Percentiles rank a stretch among this genome's conserved stretches.
Conservation (phyloP, 2,113 vertebrate species). For the Notechis scutatus region DNA sequence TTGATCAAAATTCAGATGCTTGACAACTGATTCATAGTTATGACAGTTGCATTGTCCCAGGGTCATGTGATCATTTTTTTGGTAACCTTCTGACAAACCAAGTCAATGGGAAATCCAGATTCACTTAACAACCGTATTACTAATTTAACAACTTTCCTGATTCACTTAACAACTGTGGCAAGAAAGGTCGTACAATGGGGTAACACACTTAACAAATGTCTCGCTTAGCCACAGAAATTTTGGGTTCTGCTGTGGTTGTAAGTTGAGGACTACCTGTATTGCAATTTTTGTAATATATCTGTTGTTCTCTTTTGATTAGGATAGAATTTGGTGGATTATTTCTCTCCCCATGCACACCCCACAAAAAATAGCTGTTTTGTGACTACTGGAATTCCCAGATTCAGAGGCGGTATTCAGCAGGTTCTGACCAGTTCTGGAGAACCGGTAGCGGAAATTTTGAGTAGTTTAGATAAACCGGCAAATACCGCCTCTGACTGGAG, state of each 20-base stretch:
- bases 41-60: neutral
- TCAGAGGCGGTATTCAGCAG: neutral
- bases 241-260: neutral
- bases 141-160: neutral
- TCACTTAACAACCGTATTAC: neutral
- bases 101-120: neutral
- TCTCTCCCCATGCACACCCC: neutral
- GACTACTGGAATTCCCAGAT: neutral
- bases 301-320: neutral
- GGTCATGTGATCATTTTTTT: neutral
- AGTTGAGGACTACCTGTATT: neutral
- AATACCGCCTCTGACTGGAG: too few species aligned
- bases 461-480: too few species aligned
- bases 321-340: neutral
- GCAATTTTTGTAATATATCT: neutral
- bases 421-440: too few species aligned
- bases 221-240: neutral
- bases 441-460: too few species aligned
- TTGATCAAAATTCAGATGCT: neutral
- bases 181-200: neutral
- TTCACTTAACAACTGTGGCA: neutral
- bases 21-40: neutral
- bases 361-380: neutral
- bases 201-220: neutral
- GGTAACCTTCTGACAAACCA: neutral